Conservation (phyloP, 1,140 invertebrate species). For the Calliopsis andreniformis region DNA sequence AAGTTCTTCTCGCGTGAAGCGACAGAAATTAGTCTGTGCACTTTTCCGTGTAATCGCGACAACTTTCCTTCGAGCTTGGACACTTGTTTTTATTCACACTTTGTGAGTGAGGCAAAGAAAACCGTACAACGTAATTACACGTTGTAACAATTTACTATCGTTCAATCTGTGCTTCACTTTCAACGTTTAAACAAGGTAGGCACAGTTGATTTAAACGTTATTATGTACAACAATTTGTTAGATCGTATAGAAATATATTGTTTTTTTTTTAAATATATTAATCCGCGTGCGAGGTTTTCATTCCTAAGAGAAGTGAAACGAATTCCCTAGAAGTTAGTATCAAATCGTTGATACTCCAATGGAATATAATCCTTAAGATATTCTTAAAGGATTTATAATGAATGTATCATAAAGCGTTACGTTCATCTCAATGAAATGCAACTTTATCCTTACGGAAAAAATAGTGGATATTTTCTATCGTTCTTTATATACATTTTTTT, state of each 20-base stretch:
- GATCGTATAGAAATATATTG: constrained; percentile 53
- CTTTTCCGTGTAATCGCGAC: constrained; percentile 29
- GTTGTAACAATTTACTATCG: neutral
- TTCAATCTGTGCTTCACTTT: neutral
- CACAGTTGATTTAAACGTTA: constrained; percentile 33
- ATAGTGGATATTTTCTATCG: constrained; percentile 12
- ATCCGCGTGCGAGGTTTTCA: constrained; percentile 47
- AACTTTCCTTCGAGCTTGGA: neutral
- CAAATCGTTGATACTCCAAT: neutral
- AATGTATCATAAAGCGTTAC: neutral
- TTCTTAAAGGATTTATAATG: neutral
- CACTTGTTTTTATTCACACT: neutral
- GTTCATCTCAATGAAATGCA: neutral
- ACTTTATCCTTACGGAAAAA: constrained; percentile 7
- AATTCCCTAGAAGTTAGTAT: constrained; percentile 3
- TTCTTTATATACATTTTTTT: constrained; percentile 19
- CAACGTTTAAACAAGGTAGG: constrained; percentile 37
- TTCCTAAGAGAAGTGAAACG: constrained; percentile 29
- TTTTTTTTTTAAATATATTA: constrained; percentile 19
- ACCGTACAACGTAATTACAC: neutral
- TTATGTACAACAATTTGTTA: constrained; percentile 7
- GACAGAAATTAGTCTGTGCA: constrained; percentile 10
- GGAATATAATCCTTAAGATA: neutral
- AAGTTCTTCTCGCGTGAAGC: constrained; percentile 14
- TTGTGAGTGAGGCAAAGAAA: neutral